Evolutionary conservation across 2,797 vertebrate genomes (phyloP), one percentile per base, ranked within the genome.

Genomic region (Corythornis leucogaster): DNA sequence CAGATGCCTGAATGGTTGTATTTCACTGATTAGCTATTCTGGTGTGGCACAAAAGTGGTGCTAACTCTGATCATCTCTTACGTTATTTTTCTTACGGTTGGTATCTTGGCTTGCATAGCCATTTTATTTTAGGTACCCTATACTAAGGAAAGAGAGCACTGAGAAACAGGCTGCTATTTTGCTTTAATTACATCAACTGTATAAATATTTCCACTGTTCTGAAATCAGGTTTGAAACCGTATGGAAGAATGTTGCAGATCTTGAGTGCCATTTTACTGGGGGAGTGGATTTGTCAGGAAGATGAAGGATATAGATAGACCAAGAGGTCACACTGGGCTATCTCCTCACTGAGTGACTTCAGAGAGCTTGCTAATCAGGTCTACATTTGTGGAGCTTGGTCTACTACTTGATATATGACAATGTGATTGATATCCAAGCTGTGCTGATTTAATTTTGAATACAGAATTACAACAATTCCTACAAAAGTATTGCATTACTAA

Each of bases 11-110:
- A 46, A 79, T 68, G 80, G 55, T 87, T 82, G 3, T 40, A 54
- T 91, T 92, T 86, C 33, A 77, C 80, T 95, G 67, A 87, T 80
- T 91, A 90, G 87, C 89, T 93, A 81, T 96, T 94, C 94, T 91
- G 85, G 85, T 73, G 30, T 3, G 74, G 91, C 40, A 62, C 89
- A 15, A 0, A 81, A 89, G 80, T 67, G 85, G 24, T 74, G 82
- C 89, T 95, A 85, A 89, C 80, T 93, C 83, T 35, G 33, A 89
- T 82, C 61, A 68, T 74, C 78, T 81, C 63, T 42, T 74, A 16
- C 26, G 16, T 69, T 77, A 28, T 68, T 89, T 73, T 79, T 86
- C 40, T 31, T 80, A 79, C 62, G 55, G 3, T 91, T 75, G 81
- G 22, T 61, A 63, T 71, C 79, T 91, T 85, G 68, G 35, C 78